These are phyloP conservation scores for Pelecanus crispus DNA, from an alignment of 2,113 vertebrate genomes.

Conservation along the genomic window DNA sequence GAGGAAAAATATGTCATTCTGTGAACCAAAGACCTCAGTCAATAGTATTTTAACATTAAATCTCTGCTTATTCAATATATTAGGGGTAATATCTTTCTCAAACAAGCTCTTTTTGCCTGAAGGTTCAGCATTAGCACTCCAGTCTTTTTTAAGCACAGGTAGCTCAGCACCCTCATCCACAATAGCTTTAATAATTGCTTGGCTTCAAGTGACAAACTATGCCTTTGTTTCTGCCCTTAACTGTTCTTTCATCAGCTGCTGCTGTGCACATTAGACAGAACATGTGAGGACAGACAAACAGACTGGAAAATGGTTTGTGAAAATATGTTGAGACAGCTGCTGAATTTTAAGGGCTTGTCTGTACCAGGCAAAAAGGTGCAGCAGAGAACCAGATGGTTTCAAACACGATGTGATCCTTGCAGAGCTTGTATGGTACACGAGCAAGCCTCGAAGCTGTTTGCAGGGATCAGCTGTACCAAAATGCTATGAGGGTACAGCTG, in stretches of 20 bases:
- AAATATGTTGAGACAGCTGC: neutral
- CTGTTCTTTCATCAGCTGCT: neutral
- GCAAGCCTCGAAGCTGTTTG: neutral
- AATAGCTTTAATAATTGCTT: conserved; percentile 22
- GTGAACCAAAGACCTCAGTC: conserved; percentile 42
- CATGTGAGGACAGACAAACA: neutral
- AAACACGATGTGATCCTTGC: neutral
- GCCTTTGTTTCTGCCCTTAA: conserved; percentile 26
- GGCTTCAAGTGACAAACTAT: neutral
- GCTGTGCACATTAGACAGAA: neutral
- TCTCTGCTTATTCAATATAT: conserved; percentile 42
- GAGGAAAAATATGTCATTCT: conserved; percentile 39
- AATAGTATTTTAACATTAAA: conserved; percentile 54
- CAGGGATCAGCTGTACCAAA: neutral
- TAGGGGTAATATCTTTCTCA: conserved; percentile 57
- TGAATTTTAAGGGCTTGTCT: neutral
- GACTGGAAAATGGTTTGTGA: neutral
- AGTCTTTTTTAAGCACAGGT: conserved; percentile 37
- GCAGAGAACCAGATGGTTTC: neutral
- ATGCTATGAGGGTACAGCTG: neutral
- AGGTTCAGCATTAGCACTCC: conserved; percentile 51
- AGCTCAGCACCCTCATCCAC: neutral
- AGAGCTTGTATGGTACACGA: neutral
- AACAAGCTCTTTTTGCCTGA: conserved; percentile 50
- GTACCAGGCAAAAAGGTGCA: neutral